A percentile compares a stretch with the other conserved stretches of the same genome.
Evolutionary conservation across 2,888 invertebrate genomes (phyloP).

Genomic region (Hirtodrosophila histrioides): DNA sequence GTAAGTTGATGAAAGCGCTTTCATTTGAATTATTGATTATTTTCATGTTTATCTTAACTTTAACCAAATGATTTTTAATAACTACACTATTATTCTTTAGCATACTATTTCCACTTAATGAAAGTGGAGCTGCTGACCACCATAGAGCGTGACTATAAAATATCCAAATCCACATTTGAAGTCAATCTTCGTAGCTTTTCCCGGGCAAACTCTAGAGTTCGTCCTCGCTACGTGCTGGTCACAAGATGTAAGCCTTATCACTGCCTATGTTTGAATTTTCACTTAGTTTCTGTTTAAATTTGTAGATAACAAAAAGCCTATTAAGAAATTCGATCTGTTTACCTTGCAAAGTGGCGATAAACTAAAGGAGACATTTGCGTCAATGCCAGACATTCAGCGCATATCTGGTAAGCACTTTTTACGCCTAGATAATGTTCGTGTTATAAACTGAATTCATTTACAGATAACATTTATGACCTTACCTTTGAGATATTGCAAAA

Average conservation of each 20-base stretch:
- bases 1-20: constrained; percentile 78
- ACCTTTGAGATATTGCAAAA: constrained; percentile 64
- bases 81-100: constrained; percentile 39
- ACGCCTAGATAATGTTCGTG: not conserved
- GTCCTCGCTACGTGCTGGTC: constrained; percentile 58
- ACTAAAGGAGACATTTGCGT: constrained; percentile 64
- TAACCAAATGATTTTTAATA: not conserved
- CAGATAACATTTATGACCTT: constrained; percentile 42
- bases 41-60: too few species aligned
- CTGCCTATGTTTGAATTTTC: not conserved
- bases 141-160: constrained; percentile 71
- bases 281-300: not conserved
- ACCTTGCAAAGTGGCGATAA: constrained; percentile 40
- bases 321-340: constrained; percentile 61
- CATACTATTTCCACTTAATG: constrained; percentile 81
- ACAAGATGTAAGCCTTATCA: constrained; percentile 66
- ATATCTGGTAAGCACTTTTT: constrained; percentile 49
- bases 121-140: constrained; percentile 79
- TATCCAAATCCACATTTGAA: constrained; percentile 35
- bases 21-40: too few species aligned
- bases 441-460: not conserved
- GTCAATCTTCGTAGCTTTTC: constrained; percentile 55
- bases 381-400: constrained; percentile 35
- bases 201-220: constrained; percentile 27
- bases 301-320: constrained; percentile 24